Conservation (phyloP, 2,797 vertebrate species). For the Gymnoscopelus braueri region DNA sequence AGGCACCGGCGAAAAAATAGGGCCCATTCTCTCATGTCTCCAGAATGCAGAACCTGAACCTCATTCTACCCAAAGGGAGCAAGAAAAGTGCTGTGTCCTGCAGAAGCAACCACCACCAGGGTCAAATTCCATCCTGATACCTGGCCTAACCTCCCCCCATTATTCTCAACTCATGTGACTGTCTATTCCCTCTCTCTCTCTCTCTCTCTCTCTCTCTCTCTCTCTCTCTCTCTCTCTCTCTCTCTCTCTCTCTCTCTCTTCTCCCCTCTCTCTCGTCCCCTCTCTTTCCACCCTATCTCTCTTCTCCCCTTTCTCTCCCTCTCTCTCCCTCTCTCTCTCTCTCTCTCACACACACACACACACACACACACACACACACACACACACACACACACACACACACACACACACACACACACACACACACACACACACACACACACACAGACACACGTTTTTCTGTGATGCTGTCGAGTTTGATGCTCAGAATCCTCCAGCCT, state of each 20-base stretch:
- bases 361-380: no score
- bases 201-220: constrained; percentile 15
- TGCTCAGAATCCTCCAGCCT: constrained; percentile 16
- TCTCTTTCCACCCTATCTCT: not conserved
- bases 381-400: no score
- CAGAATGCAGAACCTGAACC: not conserved
- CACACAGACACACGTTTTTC: not conserved
- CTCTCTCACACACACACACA: not conserved
- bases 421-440: no score
- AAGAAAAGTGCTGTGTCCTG: not conserved
- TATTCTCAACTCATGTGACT: not conserved
- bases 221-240: not conserved
- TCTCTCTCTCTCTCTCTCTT: not conserved
- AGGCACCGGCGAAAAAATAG: no score
- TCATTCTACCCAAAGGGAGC: not conserved
- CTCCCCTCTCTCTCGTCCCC: not conserved
- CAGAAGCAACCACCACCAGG: constrained; percentile 21
- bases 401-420: no score
- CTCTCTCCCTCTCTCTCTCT: not conserved
- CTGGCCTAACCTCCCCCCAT: not conserved
- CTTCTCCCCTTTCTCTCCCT: not conserved
- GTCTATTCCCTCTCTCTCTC: not conserved
- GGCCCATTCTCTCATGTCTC: not conserved
- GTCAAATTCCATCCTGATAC: constrained; percentile 27
- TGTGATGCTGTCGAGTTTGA: constrained; percentile 23